Evolutionary conservation across 2,113 vertebrate genomes (phyloP).

Genomic region (Lepidothrix coronata): DNA sequence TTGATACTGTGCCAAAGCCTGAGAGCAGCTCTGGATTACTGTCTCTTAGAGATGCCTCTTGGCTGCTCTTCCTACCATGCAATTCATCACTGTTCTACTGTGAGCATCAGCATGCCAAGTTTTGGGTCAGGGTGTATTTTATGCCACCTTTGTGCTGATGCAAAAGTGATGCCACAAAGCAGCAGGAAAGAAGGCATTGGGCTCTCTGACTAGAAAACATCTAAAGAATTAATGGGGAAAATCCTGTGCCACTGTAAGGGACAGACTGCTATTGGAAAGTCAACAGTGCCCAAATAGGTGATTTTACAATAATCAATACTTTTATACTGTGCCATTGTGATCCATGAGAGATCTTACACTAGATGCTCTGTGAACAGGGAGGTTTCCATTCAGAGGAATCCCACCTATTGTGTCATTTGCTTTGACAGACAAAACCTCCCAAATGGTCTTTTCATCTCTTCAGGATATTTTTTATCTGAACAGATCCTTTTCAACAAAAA

Average conservation of each 20-base stretch:
- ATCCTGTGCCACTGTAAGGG: rapidly evolving
- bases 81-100: neutral
- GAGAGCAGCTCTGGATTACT: neutral
- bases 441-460: neutral
- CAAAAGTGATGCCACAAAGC: neutral
- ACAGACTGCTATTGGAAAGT: neutral
- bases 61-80: neutral
- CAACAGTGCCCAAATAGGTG: neutral
- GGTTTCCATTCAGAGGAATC: neutral
- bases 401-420: neutral
- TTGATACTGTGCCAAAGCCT: neutral
- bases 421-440: neutral
- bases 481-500: neutral
- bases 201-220: neutral
- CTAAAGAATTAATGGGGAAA: neutral
- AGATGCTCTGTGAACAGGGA: neutral
- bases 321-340: neutral
- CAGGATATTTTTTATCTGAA: neutral
- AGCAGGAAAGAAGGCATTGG: rapidly evolving
- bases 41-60: neutral
- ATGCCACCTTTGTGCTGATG: neutral
- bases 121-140: neutral
- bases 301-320: neutral
- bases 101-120: neutral
- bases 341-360: neutral